phyloP scores from a whole-genome alignment of 2,797 vertebrate genomes.

The Gobionotothen gibberifrons region DNA sequence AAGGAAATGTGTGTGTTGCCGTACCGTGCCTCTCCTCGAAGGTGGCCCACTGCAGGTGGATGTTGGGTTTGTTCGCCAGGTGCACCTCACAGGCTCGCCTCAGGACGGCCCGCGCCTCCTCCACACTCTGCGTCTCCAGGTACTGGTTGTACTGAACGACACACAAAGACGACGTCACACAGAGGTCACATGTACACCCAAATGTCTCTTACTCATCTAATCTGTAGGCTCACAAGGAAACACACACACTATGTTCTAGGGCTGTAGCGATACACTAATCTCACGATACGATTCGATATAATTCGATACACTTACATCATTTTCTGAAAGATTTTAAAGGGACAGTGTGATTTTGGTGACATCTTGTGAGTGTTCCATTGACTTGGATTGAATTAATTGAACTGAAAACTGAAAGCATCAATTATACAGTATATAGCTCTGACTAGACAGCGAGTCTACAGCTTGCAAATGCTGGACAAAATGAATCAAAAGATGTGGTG shows the following conservation, averaged over 20 bases:
- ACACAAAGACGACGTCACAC: not conserved
- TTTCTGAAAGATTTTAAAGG: no score
- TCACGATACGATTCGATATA: no score
- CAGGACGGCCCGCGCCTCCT: slow-evolving; percentile 83
- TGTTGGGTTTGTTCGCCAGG: slow-evolving; percentile 85
- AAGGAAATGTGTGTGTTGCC: not conserved
- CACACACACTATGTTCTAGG: not conserved
- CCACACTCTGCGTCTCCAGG: slow-evolving; percentile 82
- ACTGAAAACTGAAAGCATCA: no score
- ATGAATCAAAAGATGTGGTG: no score
- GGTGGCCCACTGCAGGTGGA: slow-evolving; percentile 89
- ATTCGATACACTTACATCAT: no score
- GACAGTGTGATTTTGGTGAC: no score
- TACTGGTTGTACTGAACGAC: slow-evolving; percentile 84
- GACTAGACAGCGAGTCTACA: no score
- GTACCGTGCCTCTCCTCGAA: slow-evolving; percentile 91
- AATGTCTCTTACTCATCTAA: not conserved
- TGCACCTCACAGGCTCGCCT: slow-evolving; percentile 87
- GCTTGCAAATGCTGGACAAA: no score
- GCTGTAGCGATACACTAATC: no score
- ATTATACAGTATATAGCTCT: no score
- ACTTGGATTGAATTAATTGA: no score
- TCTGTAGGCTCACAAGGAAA: not conserved
- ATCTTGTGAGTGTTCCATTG: no score
- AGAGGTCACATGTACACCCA: not conserved